Evolutionary conservation across 2,888 invertebrate genomes (phyloP), one percentile per base, ranked within the genome.

Genomic region (Helobdella robusta): DNA sequence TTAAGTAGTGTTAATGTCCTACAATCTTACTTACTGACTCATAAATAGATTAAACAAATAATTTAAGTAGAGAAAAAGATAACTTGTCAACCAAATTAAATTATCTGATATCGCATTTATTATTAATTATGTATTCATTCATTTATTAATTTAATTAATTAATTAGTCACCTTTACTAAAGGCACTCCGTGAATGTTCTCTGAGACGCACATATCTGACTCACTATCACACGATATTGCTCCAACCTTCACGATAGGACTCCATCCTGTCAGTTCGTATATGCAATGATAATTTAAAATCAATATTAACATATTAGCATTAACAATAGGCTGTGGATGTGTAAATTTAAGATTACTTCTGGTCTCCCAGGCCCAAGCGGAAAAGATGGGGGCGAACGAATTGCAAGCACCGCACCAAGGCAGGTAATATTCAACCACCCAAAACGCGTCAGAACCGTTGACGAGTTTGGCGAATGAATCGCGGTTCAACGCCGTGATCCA

Each of bases 391-490:
- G 1, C 28, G 28, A 56, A 56, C 2, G 4, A 6, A n/a, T 11
- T 20, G 56, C 56, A 56, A 11, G 56, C 56, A n/a, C 56, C 56
- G 32, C 56, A 56, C 28, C 32, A 56, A 56, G 25, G 56, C n/a
- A 56, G 4, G 32, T 56, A 56, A 56, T 30, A 56, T 25, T 56
- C 32, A 2, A 56, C 18, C 30, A 56, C 32, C 56, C 56, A 56
- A 5, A 56, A 18, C 28, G 5, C 32, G 30, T 56, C 32, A 6
- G 56, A 30, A 30, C n/a, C n/a, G n/a, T n/a, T n/a, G n/a, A n/a
- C n/a, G n/a, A n/a, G n/a, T n/a, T n/a, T n/a, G n/a, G n/a, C n/a
- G n/a, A n/a, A n/a, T n/a, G n/a, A n/a, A n/a, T n/a, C n/a, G n/a
- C n/a, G n/a, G n/a, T n/a, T n/a, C n/a, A n/a, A n/a, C n/a, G n/a